Conservation (phyloP, 2,797 vertebrate species). For the Octomys mimax region DNA sequence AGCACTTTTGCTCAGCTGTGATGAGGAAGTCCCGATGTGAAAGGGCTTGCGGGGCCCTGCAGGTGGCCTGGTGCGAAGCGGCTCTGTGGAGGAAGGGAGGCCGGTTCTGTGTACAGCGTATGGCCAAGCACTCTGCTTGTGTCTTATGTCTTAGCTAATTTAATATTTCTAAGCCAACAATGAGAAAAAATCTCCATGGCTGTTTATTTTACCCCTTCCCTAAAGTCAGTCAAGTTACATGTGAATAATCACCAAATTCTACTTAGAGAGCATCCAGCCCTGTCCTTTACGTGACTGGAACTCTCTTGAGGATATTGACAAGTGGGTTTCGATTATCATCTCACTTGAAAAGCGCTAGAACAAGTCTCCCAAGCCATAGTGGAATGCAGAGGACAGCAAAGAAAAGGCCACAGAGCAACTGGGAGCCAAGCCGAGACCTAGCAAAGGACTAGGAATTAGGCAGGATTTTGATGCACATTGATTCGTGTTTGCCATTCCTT, state of each 20-base stretch:
- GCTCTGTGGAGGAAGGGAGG: not conserved
- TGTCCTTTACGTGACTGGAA: not conserved
- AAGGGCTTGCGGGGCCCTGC: not conserved
- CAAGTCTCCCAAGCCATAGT: not conserved
- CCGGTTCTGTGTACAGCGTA: not conserved
- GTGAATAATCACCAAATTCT: not conserved
- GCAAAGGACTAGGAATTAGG: not conserved
- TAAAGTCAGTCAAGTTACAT: constrained; percentile 20
- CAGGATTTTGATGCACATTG: not conserved
- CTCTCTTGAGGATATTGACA: not conserved
- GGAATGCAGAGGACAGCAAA: not conserved
- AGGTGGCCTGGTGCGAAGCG: not conserved
- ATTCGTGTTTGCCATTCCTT: not conserved
- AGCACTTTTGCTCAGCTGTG: constrained; percentile 14
- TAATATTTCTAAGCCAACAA: constrained; percentile 40
- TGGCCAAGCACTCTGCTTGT: not conserved
- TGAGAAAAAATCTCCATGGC: not conserved
- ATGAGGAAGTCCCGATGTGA: not conserved
- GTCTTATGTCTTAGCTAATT: constrained; percentile 41
- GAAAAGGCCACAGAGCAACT: not conserved
- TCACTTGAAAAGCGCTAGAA: not conserved
- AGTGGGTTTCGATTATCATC: not conserved
- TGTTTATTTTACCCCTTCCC: not conserved
- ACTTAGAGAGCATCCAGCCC: not conserved
- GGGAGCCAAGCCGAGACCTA: not conserved